Evolutionary conservation across 2,113 vertebrate genomes (phyloP), one percentile per base, ranked within the genome.

Genomic region (Pituophis catenifer): DNA sequence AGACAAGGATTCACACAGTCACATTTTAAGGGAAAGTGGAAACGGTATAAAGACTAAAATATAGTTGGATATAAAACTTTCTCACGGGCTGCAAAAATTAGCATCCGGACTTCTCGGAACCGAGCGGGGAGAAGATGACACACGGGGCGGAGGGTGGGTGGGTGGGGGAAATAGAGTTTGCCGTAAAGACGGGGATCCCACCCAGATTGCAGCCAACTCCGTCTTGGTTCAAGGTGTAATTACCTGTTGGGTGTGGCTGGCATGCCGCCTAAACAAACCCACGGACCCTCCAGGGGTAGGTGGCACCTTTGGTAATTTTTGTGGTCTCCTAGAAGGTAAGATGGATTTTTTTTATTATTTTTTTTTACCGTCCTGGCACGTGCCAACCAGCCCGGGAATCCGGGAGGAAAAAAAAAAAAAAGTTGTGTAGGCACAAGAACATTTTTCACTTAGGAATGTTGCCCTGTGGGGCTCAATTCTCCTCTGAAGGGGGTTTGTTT

Each of bases 241-340:
- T 92, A 92, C 87, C 86, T 92, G 15, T 59, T 89, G 87, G 91
- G 91, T 44, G 86, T 44, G 91, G 86, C 59, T 92, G 91, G 91
- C 91, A 3, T 5, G 8, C 50, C 15, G 59, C 86, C 86, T 8
- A 21, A 75, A 26, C 52, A 59, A 88, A 92, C 44, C 91, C 54
- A 0, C 9, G 13, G 8, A 17, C 70, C 86, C 86, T 26, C 19
- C 50, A 44, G 86, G 91, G 33, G 1, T 52, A 19, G 86, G 50
- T 6, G 86, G 87, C 21, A 70, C 33, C n/a, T 89, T 26, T 29
- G 33, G 24, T n/a, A 1, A 10, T 70, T 88, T 3, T 13, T 65
- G n/a, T 88, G 24, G 29, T 62, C 58, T 88, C 52, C 44, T 2
- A 70, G 29, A 52, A 92, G 59, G 54, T 54, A 55, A 89, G 86